Conservation (phyloP, 1,140 invertebrate genomes). For the Trigoniulus corallinus region DNA sequence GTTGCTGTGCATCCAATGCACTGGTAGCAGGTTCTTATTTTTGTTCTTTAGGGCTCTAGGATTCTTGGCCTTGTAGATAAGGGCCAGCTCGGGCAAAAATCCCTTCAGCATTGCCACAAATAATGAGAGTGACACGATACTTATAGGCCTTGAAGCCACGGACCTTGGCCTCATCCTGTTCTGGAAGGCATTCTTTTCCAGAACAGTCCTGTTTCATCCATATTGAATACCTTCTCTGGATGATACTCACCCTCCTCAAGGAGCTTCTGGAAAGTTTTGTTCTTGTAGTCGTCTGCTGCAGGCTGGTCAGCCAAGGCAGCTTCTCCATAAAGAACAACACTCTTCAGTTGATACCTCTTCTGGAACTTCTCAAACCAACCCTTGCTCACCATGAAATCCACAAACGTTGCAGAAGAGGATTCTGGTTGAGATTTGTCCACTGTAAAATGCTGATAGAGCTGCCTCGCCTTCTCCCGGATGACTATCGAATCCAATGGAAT, state of each 20-base stretch:
- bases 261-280: neutral
- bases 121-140: constrained; percentile 6
- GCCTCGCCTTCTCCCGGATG: neutral
- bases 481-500: neutral
- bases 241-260: constrained; percentile 1
- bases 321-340: too few relatives aligned
- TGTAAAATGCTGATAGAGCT: neutral
- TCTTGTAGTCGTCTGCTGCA: too few relatives aligned
- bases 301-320: too few relatives aligned
- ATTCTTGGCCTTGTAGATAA: constrained; percentile 5
- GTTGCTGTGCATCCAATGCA: neutral
- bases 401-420: neutral
- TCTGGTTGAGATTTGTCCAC: neutral
- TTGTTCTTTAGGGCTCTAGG: constrained; percentile 9
- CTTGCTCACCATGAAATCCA: neutral
- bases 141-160: constrained; percentile 6
- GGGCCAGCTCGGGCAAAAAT: constrained; percentile 2
- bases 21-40: neutral
- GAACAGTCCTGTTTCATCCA: too few relatives aligned
- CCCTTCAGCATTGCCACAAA: constrained; percentile 6
- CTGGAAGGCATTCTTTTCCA: neutral
- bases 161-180: neutral
- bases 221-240: too few relatives aligned
- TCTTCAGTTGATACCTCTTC: neutral
- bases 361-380: neutral